Evolutionary conservation across 1,140 invertebrate genomes (phyloP), one percentile per base, ranked within the genome.

Genomic region (Cyclargus thomasi): DNA sequence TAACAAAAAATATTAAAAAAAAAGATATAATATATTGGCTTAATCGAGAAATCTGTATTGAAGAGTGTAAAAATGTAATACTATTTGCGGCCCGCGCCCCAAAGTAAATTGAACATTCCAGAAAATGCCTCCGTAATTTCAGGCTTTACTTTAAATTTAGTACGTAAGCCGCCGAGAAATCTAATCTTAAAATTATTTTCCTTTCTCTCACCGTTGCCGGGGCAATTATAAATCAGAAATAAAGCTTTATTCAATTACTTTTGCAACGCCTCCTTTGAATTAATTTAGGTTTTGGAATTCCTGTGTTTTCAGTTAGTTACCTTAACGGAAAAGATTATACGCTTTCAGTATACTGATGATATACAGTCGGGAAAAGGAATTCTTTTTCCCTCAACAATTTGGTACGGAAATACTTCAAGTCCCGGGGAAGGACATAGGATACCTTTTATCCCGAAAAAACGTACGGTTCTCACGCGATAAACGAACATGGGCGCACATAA

Each of bases 91-190:
- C 64, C 70, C 64, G 67, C 67, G 68, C 72, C 72, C 78, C 69
- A 71, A 71, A 85, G 80, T 80, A 86, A 86, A 88, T 86, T 82
- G 84, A 86, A 80, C 78, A 85, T 86, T 86, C 75, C 74, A 68
- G 70, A 71, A 81, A 86, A 85, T 75, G 77, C 81, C 72, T 73
- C 75, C 72, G 83, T 84, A 83, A 86, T 86, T 86, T 83, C 68
- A 73, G 70, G 81, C 77, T 84, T 77, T 78, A 79, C 79, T 86
- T 76, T 74, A 81, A 86, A 85, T 88, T 88, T 86, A 81, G 71
- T 81, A 80, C 77, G 72, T 78, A 87, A 85, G 81, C 77, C 77
- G 76, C 75, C 74, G 80, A 80, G 79, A 86, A 85, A 88, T 86
- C 81, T 84, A 86, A 88, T 88, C 80, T 81, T 66, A 75, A 78